Percentiles rank a stretch among this genome's conserved stretches.
Evolutionary conservation across 2,113 vertebrate genomes (phyloP).

Genomic region (Drymodes brunneopygia): DNA sequence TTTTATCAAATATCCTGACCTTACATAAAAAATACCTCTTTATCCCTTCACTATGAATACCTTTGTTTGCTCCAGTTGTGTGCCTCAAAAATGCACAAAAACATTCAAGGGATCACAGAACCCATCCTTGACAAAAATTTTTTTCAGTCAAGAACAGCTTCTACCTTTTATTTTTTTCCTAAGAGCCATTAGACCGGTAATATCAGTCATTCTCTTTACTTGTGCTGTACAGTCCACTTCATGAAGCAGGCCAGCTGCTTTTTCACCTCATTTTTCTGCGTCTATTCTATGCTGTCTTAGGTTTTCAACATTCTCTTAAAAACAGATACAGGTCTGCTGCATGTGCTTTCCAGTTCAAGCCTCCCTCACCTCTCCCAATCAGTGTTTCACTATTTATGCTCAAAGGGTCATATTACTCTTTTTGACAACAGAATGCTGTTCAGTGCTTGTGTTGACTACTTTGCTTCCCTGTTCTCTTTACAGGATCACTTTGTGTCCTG

Average conservation of each 20-base stretch:
- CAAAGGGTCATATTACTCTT: background rate
- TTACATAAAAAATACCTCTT: background rate
- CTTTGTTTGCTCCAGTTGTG: background rate
- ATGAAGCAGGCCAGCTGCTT: background rate
- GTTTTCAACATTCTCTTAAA: background rate
- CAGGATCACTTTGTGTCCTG: background rate
- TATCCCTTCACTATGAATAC: background rate
- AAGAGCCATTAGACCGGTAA: background rate
- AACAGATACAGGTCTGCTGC: background rate
- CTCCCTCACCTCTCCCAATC: background rate
- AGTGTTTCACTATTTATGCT: background rate
- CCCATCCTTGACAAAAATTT: background rate
- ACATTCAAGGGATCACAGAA: background rate
- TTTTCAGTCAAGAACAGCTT: background rate
- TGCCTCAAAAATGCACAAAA: background rate
- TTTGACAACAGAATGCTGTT: background rate
- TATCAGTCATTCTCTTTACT: background rate
- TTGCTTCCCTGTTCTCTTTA: background rate
- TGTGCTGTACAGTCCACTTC: background rate
- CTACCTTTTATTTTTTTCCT: accelerated
- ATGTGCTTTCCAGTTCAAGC: background rate
- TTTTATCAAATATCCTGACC: background rate
- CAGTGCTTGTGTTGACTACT: background rate
- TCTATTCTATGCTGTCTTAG: background rate
- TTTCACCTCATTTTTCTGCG: background rate